Evolutionary conservation across 1,140 invertebrate species (phyloP), one percentile per base, ranked within the genome.

Genomic region (Wasmannia auropunctata): DNA sequence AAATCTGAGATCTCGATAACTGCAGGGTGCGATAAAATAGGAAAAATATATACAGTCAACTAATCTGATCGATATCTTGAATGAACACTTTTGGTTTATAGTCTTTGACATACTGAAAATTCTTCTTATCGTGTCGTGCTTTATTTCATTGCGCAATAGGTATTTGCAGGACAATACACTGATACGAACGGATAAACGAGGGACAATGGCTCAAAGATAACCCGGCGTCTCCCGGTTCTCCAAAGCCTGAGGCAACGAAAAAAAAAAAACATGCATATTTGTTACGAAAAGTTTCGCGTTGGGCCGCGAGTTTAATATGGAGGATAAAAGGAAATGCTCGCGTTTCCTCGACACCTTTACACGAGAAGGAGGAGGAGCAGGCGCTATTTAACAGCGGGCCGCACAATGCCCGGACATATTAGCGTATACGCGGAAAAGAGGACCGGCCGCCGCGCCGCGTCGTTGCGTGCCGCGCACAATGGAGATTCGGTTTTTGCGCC

Each of bases 401-500:
- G 40, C 40, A 31, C 40, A 43, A 63, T 63, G 58, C 37, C 25
- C 11, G 28, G 25, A 49, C 34, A 49, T 65, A 63, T 77, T 63
- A 63, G 43, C 25, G 40, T 19, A 11, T 11, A 22, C 58, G 63
- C 37, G 37, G 40, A 43, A 62, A 43, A 56, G 54, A 46, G 51
- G 34, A 19, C 51, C 22, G 22, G n/a, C n/a, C n/a, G n/a, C n/a
- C n/a, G n/a, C n/a, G n/a, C n/a, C 22, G n/a, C 51, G 40, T 25
- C 49, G 46, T 74, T 28, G 74, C 34, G 70, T 22, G 11, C 16
- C 54, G 58, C 28, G 0, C 31, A 63, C 56, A 77, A 79, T 79
- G 58, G 58, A 34, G 40, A 79, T 77, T 77, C 40, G 25, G 28
- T 79, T 79, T 65, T 79, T 34, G 40, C 16, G 75, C 74, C 56